Conservation (phyloP, 2,888 invertebrate genomes). For the Lagria hirta region DNA sequence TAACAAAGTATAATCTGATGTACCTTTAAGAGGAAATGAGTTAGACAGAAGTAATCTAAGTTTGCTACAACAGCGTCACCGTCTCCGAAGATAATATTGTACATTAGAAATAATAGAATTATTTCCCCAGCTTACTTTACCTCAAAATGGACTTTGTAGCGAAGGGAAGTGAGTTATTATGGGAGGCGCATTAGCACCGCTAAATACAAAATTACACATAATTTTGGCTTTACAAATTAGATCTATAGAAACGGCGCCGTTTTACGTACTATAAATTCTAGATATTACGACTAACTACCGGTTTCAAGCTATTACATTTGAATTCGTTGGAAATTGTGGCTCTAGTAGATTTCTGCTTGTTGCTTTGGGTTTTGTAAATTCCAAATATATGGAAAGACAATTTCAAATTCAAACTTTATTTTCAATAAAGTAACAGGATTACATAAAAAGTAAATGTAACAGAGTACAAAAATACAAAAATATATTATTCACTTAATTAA, state of each 20-base stretch:
- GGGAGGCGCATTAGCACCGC: conserved; percentile 10
- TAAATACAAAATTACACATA: conserved; percentile 15
- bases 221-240: conserved; percentile 10
- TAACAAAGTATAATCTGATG: too few species aligned
- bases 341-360: not conserved
- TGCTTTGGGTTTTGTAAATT: too few species aligned
- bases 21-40: too few species aligned
- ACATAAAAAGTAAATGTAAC: too few species aligned
- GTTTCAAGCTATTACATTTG: conserved; percentile 13
- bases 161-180: conserved; percentile 12
- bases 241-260: conserved; percentile 10
- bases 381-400: too few species aligned
- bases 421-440: too few species aligned
- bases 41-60: conserved; percentile 17
- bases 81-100: conserved; percentile 10
- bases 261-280: conserved; percentile 18
- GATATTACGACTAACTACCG: conserved; percentile 11
- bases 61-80: conserved; percentile 6
- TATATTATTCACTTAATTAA: too few species aligned
- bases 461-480: too few species aligned
- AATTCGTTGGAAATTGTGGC: conserved; percentile 11
- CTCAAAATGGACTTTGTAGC: conserved; percentile 7
- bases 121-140: too few species aligned
- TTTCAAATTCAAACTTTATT: too few species aligned
- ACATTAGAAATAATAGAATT: conserved; percentile 22